Percentiles rank a stretch among this genome's conserved stretches.
Evolutionary conservation across 2,888 invertebrate genomes (phyloP).

Genomic region (Lithophane ornitopus): DNA sequence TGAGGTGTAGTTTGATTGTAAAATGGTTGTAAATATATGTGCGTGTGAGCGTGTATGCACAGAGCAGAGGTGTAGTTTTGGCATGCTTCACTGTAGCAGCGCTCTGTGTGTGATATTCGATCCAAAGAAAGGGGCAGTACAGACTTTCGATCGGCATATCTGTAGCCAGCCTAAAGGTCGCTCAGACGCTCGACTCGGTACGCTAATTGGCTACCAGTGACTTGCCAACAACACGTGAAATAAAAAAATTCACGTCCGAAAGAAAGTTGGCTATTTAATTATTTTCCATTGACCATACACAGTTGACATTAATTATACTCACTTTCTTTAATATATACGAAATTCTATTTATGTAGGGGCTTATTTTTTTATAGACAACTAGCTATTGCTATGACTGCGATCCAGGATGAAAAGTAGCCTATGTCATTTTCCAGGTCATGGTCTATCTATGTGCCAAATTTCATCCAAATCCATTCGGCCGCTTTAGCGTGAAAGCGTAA

Average conservation of each 20-base stretch:
- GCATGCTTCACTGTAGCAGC: too few relatives aligned
- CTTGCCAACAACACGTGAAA: constrained; percentile 28
- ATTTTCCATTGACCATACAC: constrained; percentile 33
- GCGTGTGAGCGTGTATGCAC: too few relatives aligned
- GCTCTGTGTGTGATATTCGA: not conserved
- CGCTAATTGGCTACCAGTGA: constrained; percentile 46
- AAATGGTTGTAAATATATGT: too few relatives aligned
- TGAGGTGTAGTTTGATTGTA: too few relatives aligned
- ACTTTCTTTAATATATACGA: constrained; percentile 48
- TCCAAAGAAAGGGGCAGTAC: not conserved
- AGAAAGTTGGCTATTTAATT: constrained; percentile 59
- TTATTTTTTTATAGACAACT: constrained; percentile 8
- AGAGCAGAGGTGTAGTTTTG: too few relatives aligned
- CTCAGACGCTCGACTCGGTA: constrained; percentile 16
- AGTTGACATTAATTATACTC: constrained; percentile 37
- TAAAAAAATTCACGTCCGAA: constrained; percentile 47
- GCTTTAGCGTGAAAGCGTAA: too few relatives aligned
- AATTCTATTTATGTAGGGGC: not conserved
- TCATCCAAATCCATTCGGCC: too few relatives aligned
- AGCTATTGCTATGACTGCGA: too few relatives aligned
- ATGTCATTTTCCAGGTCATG: too few relatives aligned
- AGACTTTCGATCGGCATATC: constrained; percentile 3
- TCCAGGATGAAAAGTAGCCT: too few relatives aligned
- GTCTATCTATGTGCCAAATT: too few relatives aligned
- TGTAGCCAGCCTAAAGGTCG: constrained; percentile 45